Evolutionary conservation across 1,140 invertebrate genomes (phyloP).

Genomic region (Zeugodacus cucurbitae): DNA sequence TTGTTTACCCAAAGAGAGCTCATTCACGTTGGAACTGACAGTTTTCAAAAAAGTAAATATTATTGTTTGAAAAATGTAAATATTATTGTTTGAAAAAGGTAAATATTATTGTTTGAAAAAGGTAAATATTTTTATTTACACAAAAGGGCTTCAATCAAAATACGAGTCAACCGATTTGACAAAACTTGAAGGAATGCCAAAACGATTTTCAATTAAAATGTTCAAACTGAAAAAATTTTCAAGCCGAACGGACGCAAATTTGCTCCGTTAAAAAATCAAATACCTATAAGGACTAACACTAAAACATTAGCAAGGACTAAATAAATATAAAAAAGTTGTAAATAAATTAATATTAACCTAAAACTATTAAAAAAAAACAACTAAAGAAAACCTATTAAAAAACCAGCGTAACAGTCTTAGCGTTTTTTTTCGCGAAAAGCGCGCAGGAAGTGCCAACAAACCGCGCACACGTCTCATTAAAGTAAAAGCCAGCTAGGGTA

Average conservation of each 20-base stretch:
- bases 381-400: neutral
- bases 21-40: too few species aligned
- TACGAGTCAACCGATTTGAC: neutral
- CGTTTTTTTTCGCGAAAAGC: neutral
- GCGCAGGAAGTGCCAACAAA: neutral
- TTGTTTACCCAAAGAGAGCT: neutral
- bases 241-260: neutral
- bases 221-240: conserved; percentile 16
- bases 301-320: neutral
- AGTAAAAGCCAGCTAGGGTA: neutral
- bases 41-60: neutral
- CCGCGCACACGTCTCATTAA: neutral
- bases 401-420: neutral
- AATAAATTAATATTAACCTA: neutral
- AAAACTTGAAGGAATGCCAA: neutral
- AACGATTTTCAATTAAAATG: neutral
- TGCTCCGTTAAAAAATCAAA: neutral
- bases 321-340: neutral
- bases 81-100: neutral
- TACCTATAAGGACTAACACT: neutral
- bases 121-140: neutral
- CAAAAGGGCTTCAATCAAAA: too few species aligned
- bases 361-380: neutral
- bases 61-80: neutral
- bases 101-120: neutral